Evolutionary conservation across 1,140 invertebrate genomes (phyloP), one percentile per base, ranked within the genome.

Genomic region (Hormaphis cornu): DNA sequence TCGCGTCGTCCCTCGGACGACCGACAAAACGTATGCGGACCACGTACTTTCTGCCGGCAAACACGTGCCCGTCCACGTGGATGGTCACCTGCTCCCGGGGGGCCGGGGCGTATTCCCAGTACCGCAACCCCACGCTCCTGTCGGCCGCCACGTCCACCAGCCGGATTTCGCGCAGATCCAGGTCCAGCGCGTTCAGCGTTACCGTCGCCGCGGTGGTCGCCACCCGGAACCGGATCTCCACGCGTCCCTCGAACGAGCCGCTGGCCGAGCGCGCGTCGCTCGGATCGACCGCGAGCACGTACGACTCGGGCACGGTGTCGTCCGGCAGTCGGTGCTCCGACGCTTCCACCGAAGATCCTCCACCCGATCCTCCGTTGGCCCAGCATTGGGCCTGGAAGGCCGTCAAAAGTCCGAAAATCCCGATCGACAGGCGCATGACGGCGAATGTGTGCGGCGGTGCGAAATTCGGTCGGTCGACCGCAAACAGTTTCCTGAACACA

Each of bases 301-400:
- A 91, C 75, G 88, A 84, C 10, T 78, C 75, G 0, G 89, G 89
- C 4, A 79, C 75, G n/a, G 90, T 78, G 73, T 81, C 79, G 3
- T 76, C 80, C 0, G 87, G 87, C 28, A 91, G 79, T 28, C 87
- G 80, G 75, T 87, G 83, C 14, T 2, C 4, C 18, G 18, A 26
- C n/a, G n/a, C 4, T 22, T 8, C 0, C 22, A n/a, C 20, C 26
- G 16, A 9, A 44, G 46, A 26, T 59, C 20, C 7, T 5, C 28
- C 6, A 16, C 30, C 24, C n/a, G n/a, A n/a, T n/a, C n/a, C n/a
- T n/a, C n/a, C n/a, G n/a, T n/a, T n/a, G n/a, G n/a, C n/a, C n/a
- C n/a, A n/a, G n/a, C n/a, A n/a, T n/a, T n/a, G n/a, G n/a, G n/a
- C n/a, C n/a, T n/a, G n/a, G n/a, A n/a, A n/a, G n/a, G n/a, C n/a